These are phyloP conservation scores for Achatina immaculata DNA, from an alignment of 1,140 invertebrate genomes.

Conservation along the genomic window DNA sequence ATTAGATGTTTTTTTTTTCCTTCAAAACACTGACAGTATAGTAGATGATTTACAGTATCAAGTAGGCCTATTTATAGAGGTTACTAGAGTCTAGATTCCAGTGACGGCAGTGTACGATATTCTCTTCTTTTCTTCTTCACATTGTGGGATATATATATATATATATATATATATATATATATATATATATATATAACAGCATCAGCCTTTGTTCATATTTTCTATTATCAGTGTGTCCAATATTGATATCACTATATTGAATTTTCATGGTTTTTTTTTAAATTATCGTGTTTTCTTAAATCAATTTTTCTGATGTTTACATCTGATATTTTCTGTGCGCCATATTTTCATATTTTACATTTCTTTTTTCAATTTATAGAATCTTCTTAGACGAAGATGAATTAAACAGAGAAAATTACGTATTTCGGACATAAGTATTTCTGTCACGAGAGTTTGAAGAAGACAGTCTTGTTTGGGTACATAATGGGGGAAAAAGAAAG, in stretches of 20 bases:
- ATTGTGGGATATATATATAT: background rate
- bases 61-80: constrained; percentile 20
- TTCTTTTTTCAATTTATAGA: too few relatives aligned
- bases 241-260: background rate
- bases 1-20: background rate
- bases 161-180: background rate
- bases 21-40: background rate
- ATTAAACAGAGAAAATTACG: too few relatives aligned
- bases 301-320: background rate
- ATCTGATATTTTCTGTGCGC: too few relatives aligned
- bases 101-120: background rate
- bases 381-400: too few relatives aligned
- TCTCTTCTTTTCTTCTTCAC: background rate
- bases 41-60: constrained; percentile 11
- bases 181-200: background rate
- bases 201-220: background rate
- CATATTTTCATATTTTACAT: too few relatives aligned
- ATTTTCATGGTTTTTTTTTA: background rate
- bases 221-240: background rate
- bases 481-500: too few relatives aligned
- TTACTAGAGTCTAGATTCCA: constrained; percentile 18
- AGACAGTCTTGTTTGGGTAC: too few relatives aligned
- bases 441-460: too few relatives aligned
- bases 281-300: background rate
- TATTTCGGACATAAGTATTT: too few relatives aligned